A percentile compares a stretch with the other conserved stretches of the same genome.
Conservation (phyloP, 1,140 invertebrate genomes). For the Steinernema feltiae region DNA sequence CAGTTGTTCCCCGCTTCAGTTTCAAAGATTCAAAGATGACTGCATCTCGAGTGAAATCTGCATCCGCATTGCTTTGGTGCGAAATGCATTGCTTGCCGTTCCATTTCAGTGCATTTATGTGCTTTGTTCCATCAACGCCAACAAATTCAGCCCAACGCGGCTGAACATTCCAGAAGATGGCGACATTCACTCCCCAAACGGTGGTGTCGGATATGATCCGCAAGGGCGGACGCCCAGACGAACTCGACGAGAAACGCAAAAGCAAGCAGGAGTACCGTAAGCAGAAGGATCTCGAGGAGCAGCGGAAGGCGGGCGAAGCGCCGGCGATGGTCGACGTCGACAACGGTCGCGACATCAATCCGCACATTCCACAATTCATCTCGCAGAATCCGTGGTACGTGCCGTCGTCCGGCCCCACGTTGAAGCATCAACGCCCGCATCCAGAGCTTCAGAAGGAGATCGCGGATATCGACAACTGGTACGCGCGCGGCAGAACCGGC, state of each 20-base stretch:
- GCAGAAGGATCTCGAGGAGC: slow-evolving; percentile 89
- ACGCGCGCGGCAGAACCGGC: slow-evolving; percentile 63
- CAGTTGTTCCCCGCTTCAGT: too few relatives aligned
- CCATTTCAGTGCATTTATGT: too few relatives aligned
- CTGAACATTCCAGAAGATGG: slow-evolving; percentile 20
- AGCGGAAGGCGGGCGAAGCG: slow-evolving; percentile 92
- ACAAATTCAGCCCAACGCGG: too few relatives aligned
- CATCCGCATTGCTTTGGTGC: too few relatives aligned
- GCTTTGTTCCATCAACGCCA: too few relatives aligned
- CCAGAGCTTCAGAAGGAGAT: slow-evolving; percentile 72
- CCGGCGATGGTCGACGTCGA: slow-evolving; percentile 97
- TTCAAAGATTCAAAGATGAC: too few relatives aligned
- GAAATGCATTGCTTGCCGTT: too few relatives aligned
- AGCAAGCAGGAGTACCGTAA: slow-evolving; percentile 48
- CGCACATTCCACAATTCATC: slow-evolving; percentile 99
- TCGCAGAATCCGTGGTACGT: slow-evolving; percentile 98
- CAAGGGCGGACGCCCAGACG: slow-evolving; percentile 11
- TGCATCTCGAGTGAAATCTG: too few relatives aligned
- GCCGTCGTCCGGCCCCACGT: slow-evolving; percentile 80
- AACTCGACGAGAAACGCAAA: slow-evolving; percentile 30
- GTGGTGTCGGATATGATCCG: slow-evolving; percentile 26
- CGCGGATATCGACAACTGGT: slow-evolving; percentile 72
- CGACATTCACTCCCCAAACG: slow-evolving; percentile 31
- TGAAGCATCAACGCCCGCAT: slow-evolving; percentile 96
- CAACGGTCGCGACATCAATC: slow-evolving; percentile 90